A percentile compares a stretch with the other conserved stretches of the same genome.
These are phyloP conservation scores for Chunga burmeisteri DNA, from an alignment of 2,113 vertebrate species.

Conservation along the genomic window DNA sequence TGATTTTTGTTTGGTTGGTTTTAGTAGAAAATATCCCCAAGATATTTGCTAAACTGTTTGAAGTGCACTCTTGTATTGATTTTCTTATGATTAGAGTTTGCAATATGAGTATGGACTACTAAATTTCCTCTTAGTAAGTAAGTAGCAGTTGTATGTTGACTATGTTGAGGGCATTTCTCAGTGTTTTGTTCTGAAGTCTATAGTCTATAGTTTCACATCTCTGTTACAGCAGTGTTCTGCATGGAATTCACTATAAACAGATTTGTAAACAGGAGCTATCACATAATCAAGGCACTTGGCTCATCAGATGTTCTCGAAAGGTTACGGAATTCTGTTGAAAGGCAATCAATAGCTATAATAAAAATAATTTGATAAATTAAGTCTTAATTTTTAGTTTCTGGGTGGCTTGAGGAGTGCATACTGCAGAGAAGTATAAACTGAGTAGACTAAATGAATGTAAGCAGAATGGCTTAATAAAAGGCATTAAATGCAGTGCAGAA, in stretches of 20 bases:
- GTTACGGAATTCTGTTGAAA: neutral
- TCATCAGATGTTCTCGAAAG: neutral
- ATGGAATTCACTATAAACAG: neutral
- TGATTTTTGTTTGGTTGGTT: neutral
- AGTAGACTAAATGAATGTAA: neutral
- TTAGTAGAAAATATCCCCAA: neutral
- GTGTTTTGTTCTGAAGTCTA: neutral
- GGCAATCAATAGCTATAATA: neutral
- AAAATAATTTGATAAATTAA: neutral
- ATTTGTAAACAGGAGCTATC: neutral
- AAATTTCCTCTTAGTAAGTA: neutral
- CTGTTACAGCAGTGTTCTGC: neutral
- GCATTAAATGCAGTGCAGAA: neutral
- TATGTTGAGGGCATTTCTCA: neutral
- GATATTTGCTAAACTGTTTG: neutral
- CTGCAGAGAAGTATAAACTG: neutral
- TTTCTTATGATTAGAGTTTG: neutral
- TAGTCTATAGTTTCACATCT: neutral
- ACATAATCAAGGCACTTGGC: neutral
- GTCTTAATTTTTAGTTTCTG: neutral
- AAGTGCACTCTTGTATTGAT: neutral
- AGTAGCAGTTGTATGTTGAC: fast-evolving
- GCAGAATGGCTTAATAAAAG: neutral
- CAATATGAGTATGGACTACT: neutral
- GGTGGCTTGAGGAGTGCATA: neutral